phyloP scores from a whole-genome alignment of 1,140 invertebrate species.

The Camponotus pennsylvanicus region DNA sequence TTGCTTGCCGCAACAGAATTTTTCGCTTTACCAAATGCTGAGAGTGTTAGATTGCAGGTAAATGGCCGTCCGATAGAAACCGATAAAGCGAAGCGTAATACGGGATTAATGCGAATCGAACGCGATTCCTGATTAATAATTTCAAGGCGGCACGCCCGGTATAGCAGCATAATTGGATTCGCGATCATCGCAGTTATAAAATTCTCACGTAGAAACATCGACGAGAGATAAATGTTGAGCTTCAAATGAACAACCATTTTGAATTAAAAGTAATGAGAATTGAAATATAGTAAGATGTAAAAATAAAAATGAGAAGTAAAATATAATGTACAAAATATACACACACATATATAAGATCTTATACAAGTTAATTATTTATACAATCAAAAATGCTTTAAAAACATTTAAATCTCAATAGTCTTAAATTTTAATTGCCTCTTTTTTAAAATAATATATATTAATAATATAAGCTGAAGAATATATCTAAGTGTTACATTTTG shows the following conservation, averaged over 20 bases:
- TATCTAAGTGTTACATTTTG: constrained; percentile 1
- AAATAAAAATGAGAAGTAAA: neutral
- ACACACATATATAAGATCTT: neutral
- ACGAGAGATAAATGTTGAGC: neutral
- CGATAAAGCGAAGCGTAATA: constrained; percentile 62
- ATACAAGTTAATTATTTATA: neutral
- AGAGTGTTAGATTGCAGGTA: constrained; percentile 42
- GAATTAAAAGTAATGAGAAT: constrained; percentile 1
- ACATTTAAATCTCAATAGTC: neutral
- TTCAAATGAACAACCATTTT: neutral
- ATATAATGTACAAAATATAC: neutral
- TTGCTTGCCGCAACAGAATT: constrained; percentile 41
- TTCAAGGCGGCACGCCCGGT: constrained; percentile 35
- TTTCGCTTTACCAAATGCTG: constrained; percentile 15
- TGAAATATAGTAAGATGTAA: neutral
- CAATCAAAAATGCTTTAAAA: neutral
- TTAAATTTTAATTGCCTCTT: neutral
- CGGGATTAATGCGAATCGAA: constrained; percentile 58
- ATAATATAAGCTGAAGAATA: neutral
- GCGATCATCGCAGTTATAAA: constrained; percentile 10
- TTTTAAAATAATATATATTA: neutral
- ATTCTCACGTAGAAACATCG: constrained; percentile 26
- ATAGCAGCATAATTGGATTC: constrained; percentile 56
- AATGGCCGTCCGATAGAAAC: constrained; percentile 62
- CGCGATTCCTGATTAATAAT: constrained; percentile 67